Percentiles rank a stretch among this genome's conserved stretches.
phyloP scores from a whole-genome alignment of 2,888 invertebrate genomes.

The Galerucella nymphaeae region DNA sequence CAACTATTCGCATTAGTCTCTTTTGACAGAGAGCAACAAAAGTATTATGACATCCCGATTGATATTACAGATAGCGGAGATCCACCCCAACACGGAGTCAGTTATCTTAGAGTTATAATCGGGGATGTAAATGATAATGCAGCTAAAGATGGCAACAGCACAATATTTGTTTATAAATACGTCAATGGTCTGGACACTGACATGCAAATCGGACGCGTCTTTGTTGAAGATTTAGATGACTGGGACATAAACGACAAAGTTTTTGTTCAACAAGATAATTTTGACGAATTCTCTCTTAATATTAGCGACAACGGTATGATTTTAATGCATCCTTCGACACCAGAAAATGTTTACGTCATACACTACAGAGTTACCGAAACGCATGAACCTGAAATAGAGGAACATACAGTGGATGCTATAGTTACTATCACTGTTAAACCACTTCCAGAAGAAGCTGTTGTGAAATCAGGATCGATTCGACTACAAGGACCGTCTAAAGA shows the following conservation, averaged over 20 bases:
- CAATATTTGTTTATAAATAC: slow-evolving; percentile 95
- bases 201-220: slow-evolving; percentile 90
- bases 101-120: slow-evolving; percentile 88
- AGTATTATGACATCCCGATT: slow-evolving; percentile 89
- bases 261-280: slow-evolving; percentile 72
- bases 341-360: slow-evolving; percentile 80
- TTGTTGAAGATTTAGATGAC: slow-evolving; percentile 94
- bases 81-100: slow-evolving; percentile 80
- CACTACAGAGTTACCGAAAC: slow-evolving; percentile 81
- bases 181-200: slow-evolving; percentile 81
- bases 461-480: slow-evolving; percentile 91
- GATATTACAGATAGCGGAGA: slow-evolving; percentile 88
- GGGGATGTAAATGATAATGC: slow-evolving; percentile 95
- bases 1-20: slow-evolving; percentile 75
- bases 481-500: slow-evolving; percentile 85
- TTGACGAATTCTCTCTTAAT: slow-evolving; percentile 78
- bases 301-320: slow-evolving; percentile 83
- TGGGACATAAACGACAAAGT: slow-evolving; percentile 95
- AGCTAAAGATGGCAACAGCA: slow-evolving; percentile 88
- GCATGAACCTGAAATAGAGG: slow-evolving; percentile 68
- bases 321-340: slow-evolving; percentile 82
- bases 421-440: slow-evolving; percentile 89
- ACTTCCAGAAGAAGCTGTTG: slow-evolving; percentile 91
- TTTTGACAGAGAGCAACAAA: slow-evolving; percentile 90
- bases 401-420: slow-evolving; percentile 81